These are phyloP conservation scores for Silvanus unidentatus DNA, from an alignment of 2,888 invertebrate species.

Conservation along the genomic window DNA sequence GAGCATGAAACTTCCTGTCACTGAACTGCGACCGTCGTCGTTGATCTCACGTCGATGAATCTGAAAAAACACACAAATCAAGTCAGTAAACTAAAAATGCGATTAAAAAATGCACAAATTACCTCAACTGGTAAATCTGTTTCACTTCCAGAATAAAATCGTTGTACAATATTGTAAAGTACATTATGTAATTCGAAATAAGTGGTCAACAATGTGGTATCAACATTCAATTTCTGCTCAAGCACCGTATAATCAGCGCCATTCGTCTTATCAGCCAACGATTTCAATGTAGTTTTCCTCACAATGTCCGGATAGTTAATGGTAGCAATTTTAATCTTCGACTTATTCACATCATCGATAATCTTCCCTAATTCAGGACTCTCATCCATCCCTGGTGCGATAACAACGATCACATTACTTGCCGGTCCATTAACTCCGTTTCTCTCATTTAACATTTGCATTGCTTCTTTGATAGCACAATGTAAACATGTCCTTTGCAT, in stretches of 20 bases:
- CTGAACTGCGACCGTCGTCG: constrained; percentile 47
- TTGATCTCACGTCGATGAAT: constrained; percentile 50
- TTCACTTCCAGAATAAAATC: constrained; percentile 47
- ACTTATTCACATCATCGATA: constrained; percentile 43
- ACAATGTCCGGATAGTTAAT: constrained; percentile 52
- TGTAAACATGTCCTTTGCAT: constrained; percentile 48
- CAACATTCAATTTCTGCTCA: constrained; percentile 51
- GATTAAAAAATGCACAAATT: not conserved
- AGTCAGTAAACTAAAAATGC: too few relatives aligned
- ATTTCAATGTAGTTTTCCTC: constrained; percentile 45
- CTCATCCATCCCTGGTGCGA: constrained; percentile 52
- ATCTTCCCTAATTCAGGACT: constrained; percentile 44
- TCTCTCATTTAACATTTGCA: constrained; percentile 48
- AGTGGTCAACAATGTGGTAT: constrained; percentile 48
- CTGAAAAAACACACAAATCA: constrained; percentile 31
- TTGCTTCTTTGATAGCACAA: constrained; percentile 46
- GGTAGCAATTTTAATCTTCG: constrained; percentile 49
- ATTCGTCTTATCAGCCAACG: constrained; percentile 45
- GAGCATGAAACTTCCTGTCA: constrained; percentile 52
- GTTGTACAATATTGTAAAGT: constrained; percentile 46
- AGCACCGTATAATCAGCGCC: constrained; percentile 49
- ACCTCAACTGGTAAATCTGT: constrained; percentile 48
- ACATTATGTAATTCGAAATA: constrained; percentile 51
- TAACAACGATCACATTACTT: constrained; percentile 51
- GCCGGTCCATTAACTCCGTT: constrained; percentile 46